Evolutionary conservation across 2,888 invertebrate species (phyloP).

Genomic region (Ochropacha duplaris): DNA sequence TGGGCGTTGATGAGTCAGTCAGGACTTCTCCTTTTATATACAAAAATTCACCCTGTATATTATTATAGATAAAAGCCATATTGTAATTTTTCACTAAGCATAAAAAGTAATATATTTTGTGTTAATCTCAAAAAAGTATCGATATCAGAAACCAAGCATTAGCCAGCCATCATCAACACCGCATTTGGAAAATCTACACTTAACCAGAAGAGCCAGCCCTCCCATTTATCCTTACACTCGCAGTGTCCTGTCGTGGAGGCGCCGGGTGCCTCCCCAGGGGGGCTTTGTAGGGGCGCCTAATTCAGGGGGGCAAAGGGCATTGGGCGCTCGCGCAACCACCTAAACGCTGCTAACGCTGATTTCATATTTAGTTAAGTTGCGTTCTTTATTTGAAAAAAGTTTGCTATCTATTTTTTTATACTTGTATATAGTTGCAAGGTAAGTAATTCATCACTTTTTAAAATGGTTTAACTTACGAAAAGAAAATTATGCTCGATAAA

Average conservation of each 20-base stretch:
- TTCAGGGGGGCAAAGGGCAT: conserved; percentile 74
- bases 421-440: too few species aligned
- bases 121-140: conserved; percentile 29
- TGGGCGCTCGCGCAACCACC: conserved; percentile 60
- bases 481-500: too few species aligned
- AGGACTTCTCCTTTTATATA: too few species aligned
- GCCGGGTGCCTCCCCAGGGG: conserved; percentile 25
- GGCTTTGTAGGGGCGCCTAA: conserved; percentile 47
- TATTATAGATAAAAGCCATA: too few species aligned
- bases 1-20: too few species aligned
- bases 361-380: conserved; percentile 52
- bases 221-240: conserved; percentile 83
- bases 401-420: conserved; percentile 5
- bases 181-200: conserved; percentile 84
- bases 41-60: too few species aligned
- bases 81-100: too few species aligned
- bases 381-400: conserved; percentile 34
- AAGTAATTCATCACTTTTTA: too few species aligned
- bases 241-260: conserved; percentile 65
- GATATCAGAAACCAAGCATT: conserved; percentile 42
- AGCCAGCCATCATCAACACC: conserved; percentile 80
- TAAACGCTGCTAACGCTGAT: conserved; percentile 65
- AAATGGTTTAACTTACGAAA: too few species aligned
- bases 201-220: conserved; percentile 83
- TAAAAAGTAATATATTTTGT: too few species aligned